Percentiles rank a stretch among this genome's conserved stretches.
phyloP scores from a whole-genome alignment of 1,140 invertebrate species.

The Sarcophaga peregrina region DNA sequence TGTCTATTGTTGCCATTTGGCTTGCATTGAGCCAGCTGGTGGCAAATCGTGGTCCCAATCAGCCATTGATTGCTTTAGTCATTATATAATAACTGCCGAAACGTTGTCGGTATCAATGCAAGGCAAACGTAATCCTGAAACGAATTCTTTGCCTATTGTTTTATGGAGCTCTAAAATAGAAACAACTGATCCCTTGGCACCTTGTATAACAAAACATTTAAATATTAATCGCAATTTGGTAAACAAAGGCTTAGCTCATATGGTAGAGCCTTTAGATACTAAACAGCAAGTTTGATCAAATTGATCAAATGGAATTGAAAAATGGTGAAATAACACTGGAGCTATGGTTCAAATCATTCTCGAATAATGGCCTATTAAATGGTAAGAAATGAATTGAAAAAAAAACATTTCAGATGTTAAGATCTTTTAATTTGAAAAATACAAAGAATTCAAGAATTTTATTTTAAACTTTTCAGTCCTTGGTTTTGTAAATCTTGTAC shows the following conservation, averaged over 20 bases:
- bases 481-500: too few relatives aligned
- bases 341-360: conserved; percentile 44
- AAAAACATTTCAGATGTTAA: neutral
- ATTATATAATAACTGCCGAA: conserved; percentile 43
- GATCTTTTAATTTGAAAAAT: too few relatives aligned
- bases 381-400: conserved; percentile 18
- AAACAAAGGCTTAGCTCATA: conserved; percentile 43
- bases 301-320: conserved; percentile 37
- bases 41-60: conserved; percentile 48
- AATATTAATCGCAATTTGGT: conserved; percentile 47
- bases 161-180: conserved; percentile 49
- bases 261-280: conserved; percentile 30
- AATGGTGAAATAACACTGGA: conserved; percentile 44
- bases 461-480: too few relatives aligned
- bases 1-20: conserved; percentile 49
- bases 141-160: conserved; percentile 48
- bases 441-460: too few relatives aligned
- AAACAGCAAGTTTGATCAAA: conserved; percentile 41
- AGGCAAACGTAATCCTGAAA: conserved; percentile 43
- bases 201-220: conserved; percentile 32
- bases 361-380: conserved; percentile 19
- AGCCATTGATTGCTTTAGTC: conserved; percentile 49
- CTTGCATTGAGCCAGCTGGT: conserved; percentile 50
- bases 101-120: conserved; percentile 46
- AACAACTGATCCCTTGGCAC: conserved; percentile 47